Percentiles rank a stretch among this genome's conserved stretches.
These are phyloP conservation scores for Villa cingulata DNA, from an alignment of 2,888 invertebrate genomes.

Conservation along the genomic window DNA sequence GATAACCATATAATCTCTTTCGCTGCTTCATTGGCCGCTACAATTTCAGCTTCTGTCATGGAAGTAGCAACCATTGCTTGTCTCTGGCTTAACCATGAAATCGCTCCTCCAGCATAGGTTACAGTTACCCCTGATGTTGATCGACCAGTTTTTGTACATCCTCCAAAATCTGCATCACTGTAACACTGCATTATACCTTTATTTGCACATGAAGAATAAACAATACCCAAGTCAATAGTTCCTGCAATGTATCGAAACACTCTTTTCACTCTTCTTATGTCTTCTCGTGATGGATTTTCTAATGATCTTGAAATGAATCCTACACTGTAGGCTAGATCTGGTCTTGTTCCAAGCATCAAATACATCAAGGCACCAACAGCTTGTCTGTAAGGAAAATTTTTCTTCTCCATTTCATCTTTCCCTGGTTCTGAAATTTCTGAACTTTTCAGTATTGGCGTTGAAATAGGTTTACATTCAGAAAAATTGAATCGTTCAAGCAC, in stretches of 20 bases:
- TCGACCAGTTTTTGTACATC: no score
- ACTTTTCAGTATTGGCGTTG: constrained; percentile 1
- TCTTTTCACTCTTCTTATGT: constrained; percentile 5
- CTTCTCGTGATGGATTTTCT: constrained; percentile 4
- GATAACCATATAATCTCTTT: no score
- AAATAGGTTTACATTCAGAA: constrained; percentile 2
- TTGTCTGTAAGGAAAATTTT: background rate
- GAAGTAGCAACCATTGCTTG: no score
- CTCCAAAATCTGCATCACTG: constrained; percentile 9
- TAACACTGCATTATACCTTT: constrained; percentile 1
- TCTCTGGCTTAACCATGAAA: no score
- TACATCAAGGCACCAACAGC: constrained; percentile 7
- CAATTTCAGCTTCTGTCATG: no score
- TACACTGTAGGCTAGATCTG: constrained; percentile 10
- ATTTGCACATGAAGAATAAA: background rate
- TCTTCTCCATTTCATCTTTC: constrained; percentile 5
- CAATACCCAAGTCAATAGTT: constrained; percentile 7
- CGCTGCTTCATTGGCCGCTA: no score
- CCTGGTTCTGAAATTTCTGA: constrained; percentile 1
- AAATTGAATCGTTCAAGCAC: constrained; percentile 4
- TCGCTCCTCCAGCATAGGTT: no score
- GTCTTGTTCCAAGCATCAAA: constrained; percentile 9
- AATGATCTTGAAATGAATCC: constrained; percentile 6
- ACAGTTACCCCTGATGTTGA: no score
- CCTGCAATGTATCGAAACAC: constrained; percentile 10